Percentiles rank a stretch among this genome's conserved stretches.
Evolutionary conservation across 2,113 vertebrate genomes (phyloP).

Genomic region (Notothenia rossii): DNA sequence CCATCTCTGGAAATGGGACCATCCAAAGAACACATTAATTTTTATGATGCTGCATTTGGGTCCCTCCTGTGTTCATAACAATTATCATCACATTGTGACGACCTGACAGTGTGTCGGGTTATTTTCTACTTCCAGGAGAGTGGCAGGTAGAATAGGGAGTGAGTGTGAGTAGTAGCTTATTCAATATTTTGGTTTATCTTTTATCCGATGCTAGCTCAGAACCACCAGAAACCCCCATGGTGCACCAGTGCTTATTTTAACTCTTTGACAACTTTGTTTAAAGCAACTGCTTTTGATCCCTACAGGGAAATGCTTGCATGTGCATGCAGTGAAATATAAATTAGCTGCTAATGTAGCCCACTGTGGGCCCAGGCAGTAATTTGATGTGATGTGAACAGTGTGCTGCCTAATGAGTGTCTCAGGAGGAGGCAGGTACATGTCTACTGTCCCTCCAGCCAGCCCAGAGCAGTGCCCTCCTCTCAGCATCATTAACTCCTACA

Average conservation of each 20-base stretch:
- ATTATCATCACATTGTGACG: background rate
- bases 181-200: background rate
- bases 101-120: background rate
- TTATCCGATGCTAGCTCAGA: slow-evolving; percentile 6
- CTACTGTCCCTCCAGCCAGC: slow-evolving; percentile 65
- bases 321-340: slow-evolving; percentile 47
- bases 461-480: slow-evolving; percentile 60
- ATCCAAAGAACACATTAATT: too few species aligned
- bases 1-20: too few species aligned
- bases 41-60: too few species aligned
- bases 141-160: background rate
- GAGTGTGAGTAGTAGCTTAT: background rate
- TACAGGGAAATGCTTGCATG: slow-evolving; percentile 23
- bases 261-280: slow-evolving; percentile 40
- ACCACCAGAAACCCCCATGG: background rate
- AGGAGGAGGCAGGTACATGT: slow-evolving; percentile 72
- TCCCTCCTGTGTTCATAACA: too few species aligned
- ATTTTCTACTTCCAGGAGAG: background rate
- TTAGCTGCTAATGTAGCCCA: slow-evolving; percentile 42
- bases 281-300: slow-evolving; percentile 25
- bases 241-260: background rate
- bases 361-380: slow-evolving; percentile 23
- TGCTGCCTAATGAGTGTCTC: slow-evolving; percentile 76
- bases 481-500: slow-evolving; percentile 77
- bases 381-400: slow-evolving; percentile 49